These are phyloP conservation scores for Phodopus roborovskii DNA, from an alignment of 2,113 vertebrate genomes.

Conservation along the genomic window DNA sequence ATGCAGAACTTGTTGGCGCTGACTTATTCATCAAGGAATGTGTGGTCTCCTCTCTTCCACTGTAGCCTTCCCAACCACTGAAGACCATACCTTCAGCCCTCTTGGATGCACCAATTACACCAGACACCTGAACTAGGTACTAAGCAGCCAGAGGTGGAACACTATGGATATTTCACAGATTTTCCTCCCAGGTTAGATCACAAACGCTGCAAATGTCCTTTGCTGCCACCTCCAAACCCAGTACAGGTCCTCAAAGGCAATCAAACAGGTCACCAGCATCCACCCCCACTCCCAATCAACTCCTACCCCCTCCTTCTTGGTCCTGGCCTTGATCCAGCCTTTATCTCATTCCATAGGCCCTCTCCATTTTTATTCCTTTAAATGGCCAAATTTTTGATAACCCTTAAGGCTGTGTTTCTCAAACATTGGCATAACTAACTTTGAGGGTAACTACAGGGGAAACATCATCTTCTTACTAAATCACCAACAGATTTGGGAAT, in stretches of 20 bases:
- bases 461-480: neutral
- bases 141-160: neutral
- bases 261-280: neutral
- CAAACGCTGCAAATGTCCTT: neutral
- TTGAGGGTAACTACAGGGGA: neutral
- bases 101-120: neutral
- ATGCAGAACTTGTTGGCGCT: too few species aligned
- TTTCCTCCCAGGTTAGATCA: neutral
- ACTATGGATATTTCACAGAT: too few species aligned
- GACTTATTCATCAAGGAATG: neutral
- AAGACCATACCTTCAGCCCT: neutral
- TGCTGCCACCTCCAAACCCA: neutral
- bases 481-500: neutral
- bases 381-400: neutral
- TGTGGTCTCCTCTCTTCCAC: neutral
- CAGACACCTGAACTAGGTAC: neutral
- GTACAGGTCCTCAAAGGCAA: neutral
- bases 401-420: slow-evolving; percentile 15
- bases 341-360: neutral
- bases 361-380: neutral
- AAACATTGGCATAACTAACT: neutral
- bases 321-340: neutral
- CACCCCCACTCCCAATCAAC: neutral
- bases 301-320: neutral
- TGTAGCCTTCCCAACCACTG: neutral